Conservation (phyloP, 2,797 vertebrate species). For the Halcyon badia region DNA sequence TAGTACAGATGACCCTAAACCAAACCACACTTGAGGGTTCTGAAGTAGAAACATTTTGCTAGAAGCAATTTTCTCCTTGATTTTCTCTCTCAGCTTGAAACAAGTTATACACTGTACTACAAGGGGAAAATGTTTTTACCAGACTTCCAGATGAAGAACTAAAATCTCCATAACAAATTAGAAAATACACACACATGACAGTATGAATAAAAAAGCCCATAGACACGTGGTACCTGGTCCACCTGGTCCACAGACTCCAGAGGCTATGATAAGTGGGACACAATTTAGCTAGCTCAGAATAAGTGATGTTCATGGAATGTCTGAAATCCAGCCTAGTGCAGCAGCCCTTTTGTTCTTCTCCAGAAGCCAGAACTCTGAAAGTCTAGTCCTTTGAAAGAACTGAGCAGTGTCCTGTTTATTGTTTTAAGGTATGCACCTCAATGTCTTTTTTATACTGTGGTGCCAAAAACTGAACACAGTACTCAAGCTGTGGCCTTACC, state of each 20-base stretch:
- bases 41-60: background rate
- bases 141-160: background rate
- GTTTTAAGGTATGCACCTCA: background rate
- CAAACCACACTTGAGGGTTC: background rate
- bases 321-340: background rate
- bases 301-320: background rate
- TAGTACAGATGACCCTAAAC: background rate
- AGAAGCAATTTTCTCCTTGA: background rate
- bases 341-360: background rate
- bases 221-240: background rate
- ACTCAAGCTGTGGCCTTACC: too few species aligned
- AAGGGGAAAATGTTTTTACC: background rate
- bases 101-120: background rate
- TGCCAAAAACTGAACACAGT: too few species aligned
- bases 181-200: background rate
- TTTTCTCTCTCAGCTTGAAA: background rate
- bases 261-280: background rate
- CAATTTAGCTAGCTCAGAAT: background rate
- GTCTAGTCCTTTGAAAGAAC: background rate
- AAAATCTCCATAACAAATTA: background rate
- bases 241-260: background rate
- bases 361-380: background rate
- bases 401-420: accelerated
- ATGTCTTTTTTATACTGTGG: too few species aligned
- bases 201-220: background rate